Evolutionary conservation across 2,797 vertebrate species (phyloP).

Genomic region (Propithecus deckenii): DNA sequence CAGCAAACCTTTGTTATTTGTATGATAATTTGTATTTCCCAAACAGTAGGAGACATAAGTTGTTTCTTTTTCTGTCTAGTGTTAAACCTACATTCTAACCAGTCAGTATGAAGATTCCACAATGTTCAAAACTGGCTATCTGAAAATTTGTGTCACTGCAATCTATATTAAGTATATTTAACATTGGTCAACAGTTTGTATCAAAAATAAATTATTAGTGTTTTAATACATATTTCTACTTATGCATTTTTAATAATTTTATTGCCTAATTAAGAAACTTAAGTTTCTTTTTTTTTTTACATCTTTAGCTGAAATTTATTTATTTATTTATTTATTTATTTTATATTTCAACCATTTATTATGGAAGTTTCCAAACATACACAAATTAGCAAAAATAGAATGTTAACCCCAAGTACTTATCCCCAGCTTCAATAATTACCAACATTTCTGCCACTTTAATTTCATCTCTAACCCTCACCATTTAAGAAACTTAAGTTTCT

Average conservation of each 20-base stretch:
- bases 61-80: not conserved
- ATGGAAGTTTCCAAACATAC: no score
- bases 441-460: no score
- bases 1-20: not conserved
- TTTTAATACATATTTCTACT: not conserved
- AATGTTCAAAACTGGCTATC: not conserved
- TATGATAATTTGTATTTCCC: not conserved
- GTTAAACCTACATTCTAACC: not conserved
- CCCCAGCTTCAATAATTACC: no score
- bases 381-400: no score
- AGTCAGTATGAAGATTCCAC: not conserved
- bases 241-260: not conserved
- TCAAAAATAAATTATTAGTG: not conserved
- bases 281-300: not conserved
- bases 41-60: not conserved
- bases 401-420: no score
- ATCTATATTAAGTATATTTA: not conserved
- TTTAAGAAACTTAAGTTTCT: not conserved
- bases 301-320: no score
- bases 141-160: not conserved
- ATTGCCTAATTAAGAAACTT: not conserved
- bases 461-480: no score
- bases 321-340: no score
- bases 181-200: not conserved
- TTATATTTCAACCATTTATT: no score